phyloP scores from a whole-genome alignment of 2,888 invertebrate genomes.

The Thymelicus sylvestris region DNA sequence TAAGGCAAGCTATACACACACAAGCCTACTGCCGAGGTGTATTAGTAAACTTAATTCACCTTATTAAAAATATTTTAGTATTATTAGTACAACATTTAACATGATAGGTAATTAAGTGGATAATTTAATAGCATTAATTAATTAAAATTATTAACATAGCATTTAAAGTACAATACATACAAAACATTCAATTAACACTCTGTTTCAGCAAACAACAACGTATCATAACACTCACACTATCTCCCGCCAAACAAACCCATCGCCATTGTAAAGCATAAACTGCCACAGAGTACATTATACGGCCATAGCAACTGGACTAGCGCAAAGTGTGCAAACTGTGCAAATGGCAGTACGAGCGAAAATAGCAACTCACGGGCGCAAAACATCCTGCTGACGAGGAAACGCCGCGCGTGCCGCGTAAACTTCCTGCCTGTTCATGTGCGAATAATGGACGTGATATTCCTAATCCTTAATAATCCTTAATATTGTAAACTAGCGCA shows the following conservation, averaged over 20 bases:
- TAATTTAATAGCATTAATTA: too few relatives aligned
- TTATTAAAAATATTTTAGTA: too few relatives aligned
- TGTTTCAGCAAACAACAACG: background rate
- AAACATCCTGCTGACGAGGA: slow-evolving; percentile 75
- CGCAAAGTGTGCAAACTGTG: slow-evolving; percentile 25
- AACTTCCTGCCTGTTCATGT: slow-evolving; percentile 63
- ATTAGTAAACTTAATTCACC: too few relatives aligned
- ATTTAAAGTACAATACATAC: background rate
- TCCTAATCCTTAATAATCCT: too few relatives aligned
- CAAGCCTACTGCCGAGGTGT: too few relatives aligned
- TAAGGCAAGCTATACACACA: too few relatives aligned
- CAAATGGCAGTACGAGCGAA: slow-evolving; percentile 4
- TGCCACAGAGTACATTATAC: too few relatives aligned
- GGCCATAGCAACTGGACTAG: slow-evolving; percentile 33
- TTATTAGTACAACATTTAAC: too few relatives aligned
- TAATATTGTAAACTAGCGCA: background rate
- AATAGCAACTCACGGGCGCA: slow-evolving; percentile 42
- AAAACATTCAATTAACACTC: background rate
- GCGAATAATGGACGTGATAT: background rate
- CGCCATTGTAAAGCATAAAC: slow-evolving; percentile 21
- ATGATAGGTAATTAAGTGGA: too few relatives aligned
- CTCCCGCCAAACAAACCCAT: slow-evolving; percentile 18
- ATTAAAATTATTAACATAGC: too few relatives aligned
- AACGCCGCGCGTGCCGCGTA: slow-evolving; percentile 67
- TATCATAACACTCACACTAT: background rate